phyloP scores from a whole-genome alignment of 2,797 vertebrate species.

The Leontocebus nigricollis region DNA sequence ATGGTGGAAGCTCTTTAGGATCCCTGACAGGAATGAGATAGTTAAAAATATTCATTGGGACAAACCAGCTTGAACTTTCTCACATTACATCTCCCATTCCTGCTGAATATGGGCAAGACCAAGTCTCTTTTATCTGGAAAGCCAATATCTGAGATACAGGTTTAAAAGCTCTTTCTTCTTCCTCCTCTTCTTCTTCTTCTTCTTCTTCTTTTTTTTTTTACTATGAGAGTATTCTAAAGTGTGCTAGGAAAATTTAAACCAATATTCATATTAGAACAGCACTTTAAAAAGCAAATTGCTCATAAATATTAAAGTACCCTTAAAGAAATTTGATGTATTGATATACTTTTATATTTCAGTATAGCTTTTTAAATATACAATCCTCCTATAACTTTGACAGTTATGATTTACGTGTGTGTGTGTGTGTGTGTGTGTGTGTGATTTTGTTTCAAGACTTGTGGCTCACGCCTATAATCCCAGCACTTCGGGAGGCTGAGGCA shows the following conservation, averaged over 20 bases:
- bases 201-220: neutral
- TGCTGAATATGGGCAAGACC: neutral
- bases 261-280: neutral
- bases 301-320: neutral
- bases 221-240: neutral
- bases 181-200: too few relatives aligned
- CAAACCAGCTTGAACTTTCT: neutral
- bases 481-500: too few relatives aligned
- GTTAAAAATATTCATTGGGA: slow-evolving; percentile 18
- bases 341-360: neutral
- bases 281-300: neutral
- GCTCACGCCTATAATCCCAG: too few relatives aligned
- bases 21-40: neutral
- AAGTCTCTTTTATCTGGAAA: slow-evolving; percentile 5
- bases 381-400: neutral
- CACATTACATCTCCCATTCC: neutral
- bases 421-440: neutral
- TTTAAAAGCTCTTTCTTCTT: neutral
- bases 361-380: neutral
- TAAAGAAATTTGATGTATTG: neutral
- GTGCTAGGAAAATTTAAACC: neutral
- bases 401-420: neutral
- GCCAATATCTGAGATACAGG: neutral
- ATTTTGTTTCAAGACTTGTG: neutral
- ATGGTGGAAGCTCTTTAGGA: neutral